These are phyloP conservation scores for Leuciscus idus DNA, from an alignment of 2,113 vertebrate species.

Conservation along the genomic window DNA sequence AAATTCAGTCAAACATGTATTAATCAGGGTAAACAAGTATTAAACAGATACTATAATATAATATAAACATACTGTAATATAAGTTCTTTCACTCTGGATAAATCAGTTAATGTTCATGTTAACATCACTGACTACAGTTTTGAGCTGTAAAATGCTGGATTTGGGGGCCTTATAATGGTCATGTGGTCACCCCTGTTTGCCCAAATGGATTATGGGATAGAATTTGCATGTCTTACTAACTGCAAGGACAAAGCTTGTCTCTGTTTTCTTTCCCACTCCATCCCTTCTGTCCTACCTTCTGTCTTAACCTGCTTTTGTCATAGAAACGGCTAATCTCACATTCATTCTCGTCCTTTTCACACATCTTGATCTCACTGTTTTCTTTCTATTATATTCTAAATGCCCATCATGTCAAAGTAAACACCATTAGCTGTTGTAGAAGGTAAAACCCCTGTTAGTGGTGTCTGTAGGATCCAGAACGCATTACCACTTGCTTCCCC, in stretches of 20 bases:
- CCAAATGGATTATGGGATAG: constrained; percentile 51
- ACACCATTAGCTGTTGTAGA: neutral
- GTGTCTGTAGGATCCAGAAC: constrained; percentile 35
- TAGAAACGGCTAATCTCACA: constrained; percentile 5
- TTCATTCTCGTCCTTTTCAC: neutral
- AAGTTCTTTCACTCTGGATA: neutral
- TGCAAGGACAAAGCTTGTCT: constrained; percentile 58
- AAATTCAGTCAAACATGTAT: constrained; percentile 18
- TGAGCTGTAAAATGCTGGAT: constrained; percentile 51
- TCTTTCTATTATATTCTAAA: constrained; percentile 8
- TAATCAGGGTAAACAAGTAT: too few relatives aligned
- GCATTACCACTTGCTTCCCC: constrained; percentile 3
- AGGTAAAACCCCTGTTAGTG: constrained; percentile 30
- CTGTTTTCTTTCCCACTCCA: neutral
- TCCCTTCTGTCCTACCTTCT: constrained; percentile 1
- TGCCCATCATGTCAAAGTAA: neutral
- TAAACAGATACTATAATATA: neutral
- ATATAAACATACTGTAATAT: neutral
- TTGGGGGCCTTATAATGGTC: constrained; percentile 55
- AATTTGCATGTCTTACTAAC: constrained; percentile 70
- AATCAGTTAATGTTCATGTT: neutral
- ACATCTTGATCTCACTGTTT: neutral
- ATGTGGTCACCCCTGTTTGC: constrained; percentile 39
- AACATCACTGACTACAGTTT: neutral
- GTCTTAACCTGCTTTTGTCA: neutral